Conservation (phyloP, 2,113 vertebrate genomes). For the Garra rufa region DNA sequence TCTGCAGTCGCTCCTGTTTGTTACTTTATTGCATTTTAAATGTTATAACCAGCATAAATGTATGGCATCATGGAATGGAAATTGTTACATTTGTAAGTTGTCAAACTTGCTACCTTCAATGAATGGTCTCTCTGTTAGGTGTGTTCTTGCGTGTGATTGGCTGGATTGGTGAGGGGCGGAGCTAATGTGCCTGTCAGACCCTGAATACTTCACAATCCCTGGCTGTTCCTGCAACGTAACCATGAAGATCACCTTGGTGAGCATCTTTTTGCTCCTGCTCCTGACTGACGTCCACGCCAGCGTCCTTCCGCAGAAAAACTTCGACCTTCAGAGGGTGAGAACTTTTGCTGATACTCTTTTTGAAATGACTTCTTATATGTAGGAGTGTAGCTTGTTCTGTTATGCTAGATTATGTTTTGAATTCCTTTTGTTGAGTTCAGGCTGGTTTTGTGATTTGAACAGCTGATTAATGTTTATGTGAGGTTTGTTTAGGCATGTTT, state of each 20-base stretch:
- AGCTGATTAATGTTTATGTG: background rate
- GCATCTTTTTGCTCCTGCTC: slow-evolving; percentile 65
- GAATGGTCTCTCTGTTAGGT: slow-evolving; percentile 49
- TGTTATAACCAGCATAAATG: background rate
- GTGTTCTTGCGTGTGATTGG: slow-evolving; percentile 50
- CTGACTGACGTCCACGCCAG: slow-evolving; percentile 58
- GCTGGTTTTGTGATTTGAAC: background rate
- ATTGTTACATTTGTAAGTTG: background rate
- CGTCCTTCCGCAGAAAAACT: slow-evolving; percentile 74
- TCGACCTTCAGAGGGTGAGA: slow-evolving; percentile 75
- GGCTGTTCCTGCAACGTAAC: slow-evolving; percentile 37
- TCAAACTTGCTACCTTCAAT: slow-evolving; percentile 5
- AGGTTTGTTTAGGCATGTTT: background rate
- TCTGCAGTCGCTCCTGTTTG: slow-evolving; percentile 27
- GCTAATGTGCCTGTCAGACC: slow-evolving; percentile 26
- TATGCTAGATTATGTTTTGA: background rate
- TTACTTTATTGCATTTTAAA: background rate
- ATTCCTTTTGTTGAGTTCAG: background rate
- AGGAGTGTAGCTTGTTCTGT: background rate
- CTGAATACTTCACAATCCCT: slow-evolving; percentile 24
- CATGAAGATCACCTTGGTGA: slow-evolving; percentile 68
- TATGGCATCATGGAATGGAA: background rate
- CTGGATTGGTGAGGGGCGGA: slow-evolving; percentile 29
- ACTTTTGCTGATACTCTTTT: background rate
- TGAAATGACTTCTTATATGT: background rate